phyloP scores from a whole-genome alignment of 2,888 invertebrate species.

The Amphipoea oculea region DNA sequence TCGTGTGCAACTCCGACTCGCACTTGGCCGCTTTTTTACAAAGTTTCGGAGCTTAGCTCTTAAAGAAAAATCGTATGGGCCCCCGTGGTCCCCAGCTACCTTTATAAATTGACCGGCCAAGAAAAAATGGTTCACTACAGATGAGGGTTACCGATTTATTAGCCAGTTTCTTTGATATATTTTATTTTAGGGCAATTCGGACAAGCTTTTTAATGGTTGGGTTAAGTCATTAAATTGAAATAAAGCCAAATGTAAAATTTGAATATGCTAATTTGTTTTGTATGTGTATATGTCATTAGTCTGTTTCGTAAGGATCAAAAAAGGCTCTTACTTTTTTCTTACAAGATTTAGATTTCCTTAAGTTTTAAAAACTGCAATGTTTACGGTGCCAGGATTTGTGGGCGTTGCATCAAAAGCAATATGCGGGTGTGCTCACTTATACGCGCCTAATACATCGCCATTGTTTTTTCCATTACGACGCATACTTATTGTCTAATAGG shows the following conservation, averaged over 20 bases:
- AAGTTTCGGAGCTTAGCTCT: constrained; percentile 52
- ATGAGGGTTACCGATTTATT: constrained; percentile 55
- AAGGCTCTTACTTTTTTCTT: too few relatives aligned
- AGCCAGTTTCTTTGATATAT: constrained; percentile 35
- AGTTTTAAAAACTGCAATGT: too few relatives aligned
- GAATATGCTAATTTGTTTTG: background rate
- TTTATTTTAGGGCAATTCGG: constrained; percentile 22
- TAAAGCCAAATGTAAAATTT: background rate
- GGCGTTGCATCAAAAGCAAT: too few relatives aligned
- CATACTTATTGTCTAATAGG: too few relatives aligned
- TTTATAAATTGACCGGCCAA: background rate
- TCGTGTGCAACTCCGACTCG: background rate
- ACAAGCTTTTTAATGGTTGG: constrained; percentile 10
- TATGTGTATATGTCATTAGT: background rate
- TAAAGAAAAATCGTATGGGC: constrained; percentile 60
- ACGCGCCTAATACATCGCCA: too few relatives aligned
- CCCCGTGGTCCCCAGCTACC: constrained; percentile 6
- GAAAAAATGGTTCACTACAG: constrained; percentile 51
- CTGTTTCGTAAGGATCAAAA: too few relatives aligned
- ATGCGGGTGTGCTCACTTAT: too few relatives aligned
- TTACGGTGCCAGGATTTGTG: too few relatives aligned
- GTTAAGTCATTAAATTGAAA: background rate
- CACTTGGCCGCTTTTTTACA: background rate
- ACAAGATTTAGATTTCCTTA: too few relatives aligned
- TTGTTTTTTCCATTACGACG: too few relatives aligned